These are phyloP conservation scores for Syrista parreyssii DNA, from an alignment of 2,888 invertebrate species.

Conservation along the genomic window DNA sequence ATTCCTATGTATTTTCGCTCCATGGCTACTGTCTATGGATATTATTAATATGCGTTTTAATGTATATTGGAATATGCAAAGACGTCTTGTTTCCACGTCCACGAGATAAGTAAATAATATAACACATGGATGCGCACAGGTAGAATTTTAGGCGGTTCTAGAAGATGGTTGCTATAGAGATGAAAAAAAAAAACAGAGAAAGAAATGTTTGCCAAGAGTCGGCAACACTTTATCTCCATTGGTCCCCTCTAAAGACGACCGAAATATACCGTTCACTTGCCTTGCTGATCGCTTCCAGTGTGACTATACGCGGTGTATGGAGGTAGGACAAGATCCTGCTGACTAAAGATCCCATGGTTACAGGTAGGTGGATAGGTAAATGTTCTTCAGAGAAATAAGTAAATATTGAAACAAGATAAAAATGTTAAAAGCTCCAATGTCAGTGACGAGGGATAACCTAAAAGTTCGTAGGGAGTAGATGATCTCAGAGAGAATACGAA, in stretches of 20 bases:
- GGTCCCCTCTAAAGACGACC: constrained; percentile 2
- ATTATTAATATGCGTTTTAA: background rate
- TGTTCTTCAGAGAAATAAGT: constrained; percentile 22
- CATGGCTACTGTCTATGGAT: background rate
- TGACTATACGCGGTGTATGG: background rate
- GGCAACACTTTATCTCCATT: constrained; percentile 32
- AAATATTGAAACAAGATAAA: constrained; percentile 30
- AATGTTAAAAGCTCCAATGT: constrained; percentile 27
- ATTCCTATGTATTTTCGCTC: background rate
- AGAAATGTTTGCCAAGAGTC: constrained; percentile 23
- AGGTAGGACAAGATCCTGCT: background rate
- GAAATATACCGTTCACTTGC: constrained; percentile 10
- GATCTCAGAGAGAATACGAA: background rate
- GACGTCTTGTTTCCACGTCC: background rate
- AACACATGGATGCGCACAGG: background rate
- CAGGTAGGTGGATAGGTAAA: constrained; percentile 29
- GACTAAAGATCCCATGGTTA: constrained; percentile 7
- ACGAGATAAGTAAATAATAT: constrained; percentile 7
- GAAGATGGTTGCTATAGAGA: background rate
- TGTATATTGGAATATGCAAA: background rate
- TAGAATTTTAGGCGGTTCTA: background rate
- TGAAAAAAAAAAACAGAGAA: background rate
- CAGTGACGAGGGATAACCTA: background rate
- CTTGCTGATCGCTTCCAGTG: background rate
- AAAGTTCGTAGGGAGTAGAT: background rate